Conservation (phyloP, 2,888 invertebrate genomes). For the Drosophila neoperkinsi region DNA sequence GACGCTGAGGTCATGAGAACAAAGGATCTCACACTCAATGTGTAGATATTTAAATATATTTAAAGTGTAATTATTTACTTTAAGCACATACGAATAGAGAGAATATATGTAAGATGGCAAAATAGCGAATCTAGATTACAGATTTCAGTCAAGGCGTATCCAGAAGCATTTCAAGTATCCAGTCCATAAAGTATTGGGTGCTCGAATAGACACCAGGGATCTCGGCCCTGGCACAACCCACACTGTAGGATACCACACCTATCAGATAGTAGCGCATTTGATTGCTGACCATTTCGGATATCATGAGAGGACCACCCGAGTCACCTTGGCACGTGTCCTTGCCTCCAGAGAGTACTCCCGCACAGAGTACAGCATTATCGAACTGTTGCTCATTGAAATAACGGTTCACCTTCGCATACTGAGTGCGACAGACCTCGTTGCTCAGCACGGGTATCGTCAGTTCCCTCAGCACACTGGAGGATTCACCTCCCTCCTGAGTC, state of each 20-base stretch:
- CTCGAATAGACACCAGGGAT: slow-evolving; percentile 88
- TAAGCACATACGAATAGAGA: slow-evolving; percentile 1
- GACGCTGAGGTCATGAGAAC: slow-evolving; percentile 60
- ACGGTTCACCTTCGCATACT: slow-evolving; percentile 72
- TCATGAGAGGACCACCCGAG: slow-evolving; percentile 85
- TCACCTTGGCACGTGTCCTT: slow-evolving; percentile 85
- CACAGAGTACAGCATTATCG: slow-evolving; percentile 81
- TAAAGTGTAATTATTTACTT: slow-evolving; percentile 31
- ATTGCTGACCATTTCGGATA: slow-evolving; percentile 65
- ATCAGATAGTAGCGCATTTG: slow-evolving; percentile 85
- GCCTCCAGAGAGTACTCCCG: slow-evolving; percentile 82
- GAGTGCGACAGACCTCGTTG: slow-evolving; percentile 87
- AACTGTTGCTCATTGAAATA: slow-evolving; percentile 80
- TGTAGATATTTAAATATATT: slow-evolving; percentile 16
- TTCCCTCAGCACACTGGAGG: slow-evolving; percentile 88
- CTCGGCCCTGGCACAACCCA: slow-evolving; percentile 87
- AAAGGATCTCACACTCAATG: slow-evolving; percentile 43
- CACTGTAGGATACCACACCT: slow-evolving; percentile 89
- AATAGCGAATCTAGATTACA: background rate
- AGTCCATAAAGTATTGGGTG: slow-evolving; percentile 87
- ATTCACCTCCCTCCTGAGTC: slow-evolving; percentile 86
- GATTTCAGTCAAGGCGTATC: slow-evolving; percentile 56
- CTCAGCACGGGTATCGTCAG: slow-evolving; percentile 90
- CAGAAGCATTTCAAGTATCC: slow-evolving; percentile 86
- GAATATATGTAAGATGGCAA: background rate